Evolutionary conservation across 1,140 invertebrate species (phyloP).

Genomic region (Glomeris maerens): DNA sequence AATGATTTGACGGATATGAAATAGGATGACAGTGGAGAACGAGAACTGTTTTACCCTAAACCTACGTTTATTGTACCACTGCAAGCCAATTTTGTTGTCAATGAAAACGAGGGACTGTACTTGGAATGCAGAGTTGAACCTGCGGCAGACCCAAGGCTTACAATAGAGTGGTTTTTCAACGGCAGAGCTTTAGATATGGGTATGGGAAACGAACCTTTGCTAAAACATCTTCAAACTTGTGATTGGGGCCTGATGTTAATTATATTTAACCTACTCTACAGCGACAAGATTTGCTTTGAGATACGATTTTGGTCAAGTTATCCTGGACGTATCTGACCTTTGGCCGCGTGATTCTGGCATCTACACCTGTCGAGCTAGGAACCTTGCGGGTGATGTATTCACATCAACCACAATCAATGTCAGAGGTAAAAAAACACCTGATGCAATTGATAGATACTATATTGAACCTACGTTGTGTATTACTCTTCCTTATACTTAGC

Average conservation of each 20-base stretch:
- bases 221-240: too few species aligned
- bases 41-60: slow-evolving; percentile 60
- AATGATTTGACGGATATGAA: background rate
- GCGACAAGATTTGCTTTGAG: slow-evolving; percentile 67
- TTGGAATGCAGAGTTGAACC: slow-evolving; percentile 88
- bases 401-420: slow-evolving; percentile 78
- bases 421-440: slow-evolving; percentile 24
- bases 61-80: slow-evolving; percentile 75
- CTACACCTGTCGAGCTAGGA: slow-evolving; percentile 77
- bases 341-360: slow-evolving; percentile 88
- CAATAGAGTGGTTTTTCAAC: slow-evolving; percentile 87
- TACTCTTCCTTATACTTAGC: background rate
- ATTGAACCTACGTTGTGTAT: too few species aligned
- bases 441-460: too few species aligned
- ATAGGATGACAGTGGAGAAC: too few species aligned
- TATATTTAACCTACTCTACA: slow-evolving; percentile 13
- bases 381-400: slow-evolving; percentile 73
- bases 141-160: slow-evolving; percentile 89
- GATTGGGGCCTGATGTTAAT: too few species aligned
- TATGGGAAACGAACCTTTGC: slow-evolving; percentile 13
- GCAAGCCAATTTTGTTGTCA: slow-evolving; percentile 62
- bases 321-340: slow-evolving; percentile 70
- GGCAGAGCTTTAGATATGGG: slow-evolving; percentile 71
- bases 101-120: slow-evolving; percentile 77
- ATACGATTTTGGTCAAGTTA: slow-evolving; percentile 84